These are phyloP conservation scores for Argyrosomus regius DNA, from an alignment of 2,797 vertebrate species.

Conservation along the genomic window DNA sequence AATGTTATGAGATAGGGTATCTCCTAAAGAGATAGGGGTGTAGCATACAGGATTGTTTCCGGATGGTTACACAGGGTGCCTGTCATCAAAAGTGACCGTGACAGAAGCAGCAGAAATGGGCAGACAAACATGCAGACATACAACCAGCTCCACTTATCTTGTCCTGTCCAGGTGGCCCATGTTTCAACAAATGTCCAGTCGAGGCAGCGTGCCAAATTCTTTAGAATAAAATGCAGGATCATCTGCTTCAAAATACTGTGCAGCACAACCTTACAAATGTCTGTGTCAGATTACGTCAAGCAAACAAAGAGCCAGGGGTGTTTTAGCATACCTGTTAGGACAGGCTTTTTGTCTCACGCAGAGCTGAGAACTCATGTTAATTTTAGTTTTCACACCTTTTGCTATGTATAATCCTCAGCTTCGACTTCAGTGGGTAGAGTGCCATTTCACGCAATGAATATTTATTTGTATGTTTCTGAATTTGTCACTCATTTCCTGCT, in stretches of 20 bases:
- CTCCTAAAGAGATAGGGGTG: too few relatives aligned
- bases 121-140: neutral
- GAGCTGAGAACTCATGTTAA: neutral
- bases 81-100: neutral
- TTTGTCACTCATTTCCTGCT: neutral
- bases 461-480: neutral
- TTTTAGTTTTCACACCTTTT: constrained; percentile 17
- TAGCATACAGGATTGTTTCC: too few relatives aligned
- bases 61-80: neutral
- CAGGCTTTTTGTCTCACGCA: constrained; percentile 11
- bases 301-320: neutral
- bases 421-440: neutral
- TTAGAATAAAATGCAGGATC: constrained; percentile 7
- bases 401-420: neutral
- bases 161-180: constrained; percentile 10
- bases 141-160: constrained; percentile 14
- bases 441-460: neutral
- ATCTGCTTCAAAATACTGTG: constrained; percentile 14
- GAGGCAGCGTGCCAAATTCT: constrained; percentile 4
- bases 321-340: constrained; percentile 9
- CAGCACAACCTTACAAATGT: constrained; percentile 2
- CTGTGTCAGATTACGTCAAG: constrained; percentile 17
- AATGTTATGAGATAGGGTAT: too few relatives aligned
- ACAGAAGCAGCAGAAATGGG: neutral
- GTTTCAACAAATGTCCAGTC: constrained; percentile 28